A percentile compares a stretch with the other conserved stretches of the same genome.
Conservation (phyloP, 2,797 vertebrate genomes). For the Melanogrammus aeglefinus region DNA sequence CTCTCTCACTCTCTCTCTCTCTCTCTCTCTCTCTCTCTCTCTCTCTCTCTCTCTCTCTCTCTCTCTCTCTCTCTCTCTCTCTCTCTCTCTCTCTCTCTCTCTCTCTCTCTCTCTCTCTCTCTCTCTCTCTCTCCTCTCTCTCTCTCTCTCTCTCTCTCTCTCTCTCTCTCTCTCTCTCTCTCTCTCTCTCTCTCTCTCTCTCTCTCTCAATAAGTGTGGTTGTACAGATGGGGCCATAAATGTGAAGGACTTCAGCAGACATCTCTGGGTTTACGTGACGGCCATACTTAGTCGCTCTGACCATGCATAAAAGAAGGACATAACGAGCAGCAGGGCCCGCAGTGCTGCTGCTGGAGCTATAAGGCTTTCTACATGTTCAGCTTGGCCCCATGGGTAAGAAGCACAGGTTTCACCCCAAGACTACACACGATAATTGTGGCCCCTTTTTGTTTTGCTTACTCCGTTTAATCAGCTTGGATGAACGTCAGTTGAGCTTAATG, state of each 20-base stretch:
- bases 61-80: too few relatives aligned
- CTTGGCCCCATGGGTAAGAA: neutral
- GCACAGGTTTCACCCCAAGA: neutral
- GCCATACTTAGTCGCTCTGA: conserved; percentile 57
- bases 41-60: conserved; percentile 50
- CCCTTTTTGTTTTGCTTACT: neutral
- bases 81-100: conserved; percentile 29
- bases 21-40: conserved; percentile 36
- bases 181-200: conserved; percentile 33
- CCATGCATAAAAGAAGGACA: conserved; percentile 37
- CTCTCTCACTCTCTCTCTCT: conserved; percentile 10
- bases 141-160: conserved; percentile 33
- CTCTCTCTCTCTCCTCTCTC: conserved; percentile 39
- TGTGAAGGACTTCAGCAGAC: conserved; percentile 69
- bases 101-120: conserved; percentile 37
- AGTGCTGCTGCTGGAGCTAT: conserved; percentile 36
- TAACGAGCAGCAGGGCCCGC: conserved; percentile 34
- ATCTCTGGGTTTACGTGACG: conserved; percentile 68
- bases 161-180: neutral
- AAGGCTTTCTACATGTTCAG: neutral
- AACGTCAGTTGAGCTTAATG: neutral
- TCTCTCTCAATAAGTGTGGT: conserved; percentile 55
- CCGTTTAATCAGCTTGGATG: neutral
- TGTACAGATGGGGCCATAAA: conserved; percentile 72
- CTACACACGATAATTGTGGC: neutral